These are phyloP conservation scores for Cheilinus undulatus DNA, from an alignment of 2,113 vertebrate species.

Conservation along the genomic window DNA sequence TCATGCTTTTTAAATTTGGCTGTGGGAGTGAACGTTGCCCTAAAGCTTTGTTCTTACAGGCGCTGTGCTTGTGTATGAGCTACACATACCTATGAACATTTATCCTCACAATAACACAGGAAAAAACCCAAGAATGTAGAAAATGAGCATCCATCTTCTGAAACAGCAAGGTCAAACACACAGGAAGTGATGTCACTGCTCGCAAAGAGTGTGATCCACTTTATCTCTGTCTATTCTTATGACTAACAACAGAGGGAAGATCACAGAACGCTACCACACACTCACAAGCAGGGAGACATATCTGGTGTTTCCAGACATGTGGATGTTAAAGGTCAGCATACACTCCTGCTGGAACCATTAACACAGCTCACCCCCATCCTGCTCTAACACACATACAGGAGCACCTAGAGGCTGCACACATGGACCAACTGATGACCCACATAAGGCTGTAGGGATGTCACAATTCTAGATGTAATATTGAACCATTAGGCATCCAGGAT, in stretches of 20 bases:
- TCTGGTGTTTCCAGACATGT: constrained; percentile 49
- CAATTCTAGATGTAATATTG: too few species aligned
- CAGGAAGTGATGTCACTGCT: constrained; percentile 47
- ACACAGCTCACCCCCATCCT: not conserved
- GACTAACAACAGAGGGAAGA: constrained; percentile 26
- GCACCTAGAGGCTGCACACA: not conserved
- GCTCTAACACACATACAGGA: not conserved
- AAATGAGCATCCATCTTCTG: not conserved
- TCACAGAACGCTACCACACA: constrained; percentile 1
- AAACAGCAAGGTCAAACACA: constrained; percentile 33
- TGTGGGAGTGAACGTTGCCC: constrained; percentile 13
- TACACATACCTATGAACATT: not conserved
- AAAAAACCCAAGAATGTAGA: not conserved
- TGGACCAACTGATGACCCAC: not conserved
- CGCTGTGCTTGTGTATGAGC: too few species aligned
- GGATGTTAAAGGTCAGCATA: constrained; percentile 59
- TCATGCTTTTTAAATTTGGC: too few species aligned
- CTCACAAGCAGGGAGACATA: not conserved
- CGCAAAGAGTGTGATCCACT: not conserved
- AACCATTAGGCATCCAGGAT: too few species aligned
- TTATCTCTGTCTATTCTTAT: constrained; percentile 38
- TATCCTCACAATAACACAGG: constrained; percentile 4
- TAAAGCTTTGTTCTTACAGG: constrained; percentile 22
- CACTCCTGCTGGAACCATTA: constrained; percentile 60
- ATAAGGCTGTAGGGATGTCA: not conserved